phyloP scores from a whole-genome alignment of 2,888 invertebrate species.

The Ormia ochracea region DNA sequence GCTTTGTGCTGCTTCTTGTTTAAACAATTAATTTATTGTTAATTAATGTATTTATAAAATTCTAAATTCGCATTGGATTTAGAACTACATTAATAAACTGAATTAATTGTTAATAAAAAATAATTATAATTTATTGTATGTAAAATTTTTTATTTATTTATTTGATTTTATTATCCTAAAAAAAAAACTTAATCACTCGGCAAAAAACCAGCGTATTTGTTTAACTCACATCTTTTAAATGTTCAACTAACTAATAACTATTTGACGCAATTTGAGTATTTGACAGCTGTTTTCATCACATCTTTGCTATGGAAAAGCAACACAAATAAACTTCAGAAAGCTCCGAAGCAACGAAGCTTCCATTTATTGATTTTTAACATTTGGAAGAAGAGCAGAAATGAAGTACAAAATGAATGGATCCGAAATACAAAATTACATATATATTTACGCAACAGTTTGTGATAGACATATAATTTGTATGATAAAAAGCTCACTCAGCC shows the following conservation, averaged over 20 bases:
- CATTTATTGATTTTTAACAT: slow-evolving; percentile 55
- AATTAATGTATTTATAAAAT: too few species aligned
- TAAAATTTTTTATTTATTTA: background rate
- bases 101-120: too few species aligned
- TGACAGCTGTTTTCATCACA: slow-evolving; percentile 70
- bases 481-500: background rate
- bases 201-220: background rate
- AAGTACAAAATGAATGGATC: slow-evolving; percentile 56
- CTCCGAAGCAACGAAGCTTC: slow-evolving; percentile 48
- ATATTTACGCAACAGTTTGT: slow-evolving; percentile 63
- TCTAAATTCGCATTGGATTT: too few species aligned
- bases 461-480: background rate
- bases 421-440: slow-evolving; percentile 43
- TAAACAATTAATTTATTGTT: too few species aligned
- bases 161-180: background rate
- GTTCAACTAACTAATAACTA: slow-evolving; percentile 24
- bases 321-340: slow-evolving; percentile 35
- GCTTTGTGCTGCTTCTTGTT: too few species aligned
- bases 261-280: slow-evolving; percentile 72
- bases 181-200: background rate
- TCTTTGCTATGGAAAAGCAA: slow-evolving; percentile 41
- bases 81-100: too few species aligned
- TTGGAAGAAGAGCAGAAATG: background rate
- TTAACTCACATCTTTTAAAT: slow-evolving; percentile 40
- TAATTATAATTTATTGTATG: too few species aligned